Base-by-base conservation (phyloP, 2,888 invertebrate genomes). In the Caenorhabditis sp. region DNA sequence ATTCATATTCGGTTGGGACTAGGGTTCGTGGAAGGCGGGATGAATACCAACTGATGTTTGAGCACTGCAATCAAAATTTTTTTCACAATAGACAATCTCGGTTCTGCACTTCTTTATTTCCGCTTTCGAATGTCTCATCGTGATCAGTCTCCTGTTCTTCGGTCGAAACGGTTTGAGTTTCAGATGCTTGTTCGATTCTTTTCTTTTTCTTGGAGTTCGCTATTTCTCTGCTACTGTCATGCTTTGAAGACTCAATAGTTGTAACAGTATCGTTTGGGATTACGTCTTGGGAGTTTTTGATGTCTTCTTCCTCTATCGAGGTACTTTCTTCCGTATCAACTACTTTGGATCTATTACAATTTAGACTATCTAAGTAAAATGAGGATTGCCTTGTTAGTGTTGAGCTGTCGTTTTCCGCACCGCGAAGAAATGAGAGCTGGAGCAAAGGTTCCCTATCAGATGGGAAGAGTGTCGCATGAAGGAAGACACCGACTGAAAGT, bases 1-100 rank as follows among this genome's bases (percentile, higher is more conserved):
- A 47, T 9, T 80, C 83, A 62, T 89, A 89, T 50, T 74, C 72
- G 5, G 62, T 53, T 0, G 93, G 93, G 15, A 85, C 24, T 9
- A 92, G 74, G 15, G 79, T 76, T 11, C 50, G 74, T 1, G 93
- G 93, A 32, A 93, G 89, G n/a, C 92, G 90, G 13, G 92, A 87
- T 28, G 90, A 74, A 22, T 89, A 91, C 92, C 92, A 22, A 91
- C 92, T 82, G 91, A 92, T 13, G 22, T 62, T 64, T 22, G 86
- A 68, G 40, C 87, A 87, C 76, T 87, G 58, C n/a, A 67, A 40
- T 5, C n/a, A 8, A 4, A 15, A 40, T 37, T 50, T 20, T n/a
- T n/a, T n/a, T n/a, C n/a, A 40, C 15, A 40, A 9, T 32, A 32
- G 32, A 32, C 4, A 6, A 32, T 32, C 40, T 40, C 11, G 13